Percentiles rank a stretch among this genome's conserved stretches.
Evolutionary conservation across 2,797 vertebrate genomes (phyloP).

Genomic region (Halcyon badia): DNA sequence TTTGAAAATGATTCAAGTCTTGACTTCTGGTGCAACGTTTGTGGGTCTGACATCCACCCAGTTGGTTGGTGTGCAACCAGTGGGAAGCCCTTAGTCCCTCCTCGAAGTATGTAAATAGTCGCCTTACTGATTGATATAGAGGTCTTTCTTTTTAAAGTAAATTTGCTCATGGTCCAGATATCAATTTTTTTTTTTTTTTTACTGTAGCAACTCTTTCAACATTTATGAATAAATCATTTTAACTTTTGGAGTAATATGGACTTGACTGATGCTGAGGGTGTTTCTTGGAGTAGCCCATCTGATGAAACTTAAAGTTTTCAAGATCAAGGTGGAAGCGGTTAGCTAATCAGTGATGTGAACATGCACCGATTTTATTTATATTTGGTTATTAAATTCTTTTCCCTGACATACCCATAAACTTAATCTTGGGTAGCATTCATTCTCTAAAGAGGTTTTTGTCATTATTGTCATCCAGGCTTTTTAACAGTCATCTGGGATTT

Average conservation of each 20-base stretch:
- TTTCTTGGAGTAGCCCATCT: slow-evolving; percentile 28
- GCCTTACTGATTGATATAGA: neutral
- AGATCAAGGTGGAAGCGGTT: neutral
- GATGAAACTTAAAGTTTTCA: neutral
- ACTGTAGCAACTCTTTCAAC: neutral
- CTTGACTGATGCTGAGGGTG: neutral
- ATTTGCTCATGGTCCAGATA: neutral
- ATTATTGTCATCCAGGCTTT: slow-evolving; percentile 24
- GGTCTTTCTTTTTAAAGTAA: neutral
- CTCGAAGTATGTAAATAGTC: slow-evolving; percentile 88
- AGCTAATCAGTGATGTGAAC: neutral
- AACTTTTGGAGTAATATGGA: neutral
- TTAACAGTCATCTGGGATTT: slow-evolving; percentile 48
- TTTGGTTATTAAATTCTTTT: neutral
- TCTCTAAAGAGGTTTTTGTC: slow-evolving; percentile 44
- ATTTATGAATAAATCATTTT: neutral
- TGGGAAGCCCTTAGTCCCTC: slow-evolving; percentile 95
- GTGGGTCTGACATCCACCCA: slow-evolving; percentile 93
- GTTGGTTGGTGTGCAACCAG: slow-evolving; percentile 98
- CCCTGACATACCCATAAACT: neutral
- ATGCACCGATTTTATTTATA: neutral
- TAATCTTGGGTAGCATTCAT: slow-evolving; percentile 9
- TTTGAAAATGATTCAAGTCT: slow-evolving; percentile 94
- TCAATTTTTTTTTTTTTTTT: neutral
- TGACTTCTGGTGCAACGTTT: slow-evolving; percentile 97